These are phyloP conservation scores for Dynastes maya DNA, from an alignment of 2,888 invertebrate species.

Conservation along the genomic window DNA sequence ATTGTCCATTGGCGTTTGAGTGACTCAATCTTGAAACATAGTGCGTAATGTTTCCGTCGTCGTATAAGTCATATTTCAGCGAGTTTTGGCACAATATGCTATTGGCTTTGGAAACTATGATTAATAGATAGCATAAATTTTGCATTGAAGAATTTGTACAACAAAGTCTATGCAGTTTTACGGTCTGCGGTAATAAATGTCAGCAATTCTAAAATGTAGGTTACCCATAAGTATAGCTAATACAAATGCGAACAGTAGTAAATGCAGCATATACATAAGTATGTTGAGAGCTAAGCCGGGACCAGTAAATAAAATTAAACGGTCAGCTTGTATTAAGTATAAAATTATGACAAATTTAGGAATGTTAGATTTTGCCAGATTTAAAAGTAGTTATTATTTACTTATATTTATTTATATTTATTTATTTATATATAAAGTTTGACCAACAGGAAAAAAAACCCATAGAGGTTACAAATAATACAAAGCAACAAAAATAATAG, in stretches of 20 bases:
- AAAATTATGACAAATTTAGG: no score
- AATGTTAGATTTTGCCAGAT: no score
- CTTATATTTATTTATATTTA: no score
- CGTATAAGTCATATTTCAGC: constrained; percentile 19
- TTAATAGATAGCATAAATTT: constrained; percentile 24
- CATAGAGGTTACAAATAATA: no score
- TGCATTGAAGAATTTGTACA: not conserved
- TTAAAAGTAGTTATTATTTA: no score
- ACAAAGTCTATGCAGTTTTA: constrained; percentile 2
- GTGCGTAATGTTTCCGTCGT: constrained; percentile 2
- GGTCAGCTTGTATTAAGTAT: no score
- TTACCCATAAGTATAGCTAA: no score
- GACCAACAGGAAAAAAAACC: no score
- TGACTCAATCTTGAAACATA: constrained; percentile 2
- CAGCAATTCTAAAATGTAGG: not conserved
- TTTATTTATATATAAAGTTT: no score
- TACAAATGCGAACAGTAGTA: not conserved
- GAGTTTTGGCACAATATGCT: constrained; percentile 15
- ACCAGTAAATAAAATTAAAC: no score
- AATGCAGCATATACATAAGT: not conserved
- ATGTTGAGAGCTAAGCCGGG: no score
- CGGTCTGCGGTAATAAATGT: not conserved
- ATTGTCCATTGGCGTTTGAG: not conserved
- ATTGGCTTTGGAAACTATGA: constrained; percentile 5
- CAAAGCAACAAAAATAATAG: no score